These are phyloP conservation scores for Trimorus sp. DNA, from an alignment of 2,888 invertebrate genomes.

Conservation along the genomic window DNA sequence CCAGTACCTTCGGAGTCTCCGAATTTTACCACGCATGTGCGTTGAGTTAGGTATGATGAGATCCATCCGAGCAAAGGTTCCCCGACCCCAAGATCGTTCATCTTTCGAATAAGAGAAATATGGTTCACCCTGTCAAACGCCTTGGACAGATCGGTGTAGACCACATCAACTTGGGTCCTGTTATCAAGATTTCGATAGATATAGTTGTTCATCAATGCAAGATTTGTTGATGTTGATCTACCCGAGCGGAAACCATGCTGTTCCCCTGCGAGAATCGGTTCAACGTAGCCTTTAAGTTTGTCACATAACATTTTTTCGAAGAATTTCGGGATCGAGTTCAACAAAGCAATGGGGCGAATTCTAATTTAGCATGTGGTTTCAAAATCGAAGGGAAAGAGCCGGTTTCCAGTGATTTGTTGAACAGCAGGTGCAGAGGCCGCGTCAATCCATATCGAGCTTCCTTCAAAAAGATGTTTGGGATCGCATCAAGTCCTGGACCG, in stretches of 20 bases:
- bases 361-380: too few relatives aligned
- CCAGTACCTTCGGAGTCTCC: not conserved
- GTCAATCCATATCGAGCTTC: not conserved
- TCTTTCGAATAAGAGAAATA: not conserved
- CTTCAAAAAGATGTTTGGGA: constrained; percentile 1
- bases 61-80: constrained; percentile 1
- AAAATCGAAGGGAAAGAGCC: constrained; percentile 21
- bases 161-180: too few relatives aligned
- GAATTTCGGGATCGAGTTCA: not conserved
- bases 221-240: not conserved
- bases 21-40: not conserved
- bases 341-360: constrained; percentile 11
- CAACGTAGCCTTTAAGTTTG: too few relatives aligned
- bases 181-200: not conserved
- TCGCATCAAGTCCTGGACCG: not conserved
- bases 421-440: not conserved
- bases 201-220: not conserved
- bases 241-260: constrained; percentile 1
- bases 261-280: not conserved
- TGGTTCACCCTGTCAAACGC: not conserved
- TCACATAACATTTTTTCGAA: too few relatives aligned
- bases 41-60: constrained; percentile 5
- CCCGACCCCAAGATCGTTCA: not conserved
- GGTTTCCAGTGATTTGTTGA: constrained; percentile 1
- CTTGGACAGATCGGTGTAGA: too few relatives aligned